phyloP scores from a whole-genome alignment of 1,140 invertebrate species.

The Tenebrio molitor region DNA sequence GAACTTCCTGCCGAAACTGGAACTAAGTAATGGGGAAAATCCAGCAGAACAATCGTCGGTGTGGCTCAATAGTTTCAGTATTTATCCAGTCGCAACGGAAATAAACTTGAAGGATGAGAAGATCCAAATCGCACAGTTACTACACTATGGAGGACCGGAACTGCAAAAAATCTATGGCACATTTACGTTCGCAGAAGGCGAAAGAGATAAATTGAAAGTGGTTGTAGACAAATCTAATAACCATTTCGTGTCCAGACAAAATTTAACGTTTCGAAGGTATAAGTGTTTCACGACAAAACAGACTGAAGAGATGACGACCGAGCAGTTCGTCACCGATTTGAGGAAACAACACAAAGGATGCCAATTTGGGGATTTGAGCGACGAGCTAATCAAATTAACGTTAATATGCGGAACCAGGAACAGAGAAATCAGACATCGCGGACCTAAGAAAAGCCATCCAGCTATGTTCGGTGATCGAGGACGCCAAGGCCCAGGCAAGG shows the following conservation, averaged over 20 bases:
- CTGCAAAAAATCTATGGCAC: constrained; percentile 42
- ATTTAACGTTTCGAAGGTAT: constrained; percentile 46
- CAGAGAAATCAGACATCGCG: constrained; percentile 50
- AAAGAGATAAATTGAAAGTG: constrained; percentile 34
- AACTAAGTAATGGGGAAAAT: constrained; percentile 7
- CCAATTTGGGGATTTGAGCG: constrained; percentile 45
- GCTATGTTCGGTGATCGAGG: constrained; percentile 48
- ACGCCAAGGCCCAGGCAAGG: constrained; percentile 43
- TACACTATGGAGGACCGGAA: constrained; percentile 40
- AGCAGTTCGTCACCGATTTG: constrained; percentile 47
- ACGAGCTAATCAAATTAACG: constrained; percentile 43
- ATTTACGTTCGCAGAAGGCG: constrained; percentile 25
- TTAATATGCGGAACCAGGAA: constrained; percentile 52
- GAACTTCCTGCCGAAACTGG: too few relatives aligned
- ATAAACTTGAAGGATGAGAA: constrained; percentile 5
- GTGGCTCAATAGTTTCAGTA: constrained; percentile 25
- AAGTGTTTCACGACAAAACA: constrained; percentile 46
- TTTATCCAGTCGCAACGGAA: constrained; percentile 32
- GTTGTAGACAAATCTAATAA: too few relatives aligned
- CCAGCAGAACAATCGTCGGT: constrained; percentile 20
- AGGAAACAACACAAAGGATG: constrained; percentile 40
- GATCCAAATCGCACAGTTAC: constrained; percentile 32
- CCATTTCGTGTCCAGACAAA: constrained; percentile 42
- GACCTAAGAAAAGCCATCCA: constrained; percentile 55
- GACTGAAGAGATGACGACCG: constrained; percentile 13